Percentiles rank a stretch among this genome's conserved stretches.
Evolutionary conservation across 1,140 invertebrate genomes (phyloP).

Genomic region (Portunus trituberculatus): DNA sequence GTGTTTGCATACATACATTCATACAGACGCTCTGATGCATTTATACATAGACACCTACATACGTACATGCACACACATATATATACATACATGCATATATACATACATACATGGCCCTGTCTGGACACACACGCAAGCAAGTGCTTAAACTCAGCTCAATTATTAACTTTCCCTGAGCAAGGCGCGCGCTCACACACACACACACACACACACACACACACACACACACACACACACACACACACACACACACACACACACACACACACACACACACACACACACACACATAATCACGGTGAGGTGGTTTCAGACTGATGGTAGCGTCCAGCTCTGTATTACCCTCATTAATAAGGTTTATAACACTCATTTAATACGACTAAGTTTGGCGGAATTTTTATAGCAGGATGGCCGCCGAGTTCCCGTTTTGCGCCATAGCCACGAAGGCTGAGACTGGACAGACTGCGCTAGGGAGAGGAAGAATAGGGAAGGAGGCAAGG

Average conservation of each 20-base stretch:
- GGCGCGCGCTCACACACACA: no score
- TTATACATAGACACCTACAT: neutral
- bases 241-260: conserved; percentile 12
- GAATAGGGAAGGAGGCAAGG: neutral
- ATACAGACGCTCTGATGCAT: neutral
- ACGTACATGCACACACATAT: neutral
- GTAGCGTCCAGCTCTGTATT: neutral
- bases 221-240: neutral
- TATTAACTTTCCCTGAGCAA: neutral
- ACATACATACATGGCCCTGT: neutral
- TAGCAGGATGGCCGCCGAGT: neutral
- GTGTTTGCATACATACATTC: neutral
- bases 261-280: conserved; percentile 12
- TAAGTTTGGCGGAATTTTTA: conserved; percentile 14
- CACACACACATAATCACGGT: conserved; percentile 20
- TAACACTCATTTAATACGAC: neutral
- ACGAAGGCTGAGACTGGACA: neutral
- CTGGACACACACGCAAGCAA: neutral
- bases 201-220: no score
- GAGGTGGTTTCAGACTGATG: neutral
- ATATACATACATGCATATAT: neutral
- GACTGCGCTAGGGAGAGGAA: neutral
- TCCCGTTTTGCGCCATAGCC: neutral
- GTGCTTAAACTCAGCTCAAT: no score
- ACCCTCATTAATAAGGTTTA: neutral